These are phyloP conservation scores for Collichthys lucidus DNA, from an alignment of 2,113 vertebrate genomes.

Conservation along the genomic window DNA sequence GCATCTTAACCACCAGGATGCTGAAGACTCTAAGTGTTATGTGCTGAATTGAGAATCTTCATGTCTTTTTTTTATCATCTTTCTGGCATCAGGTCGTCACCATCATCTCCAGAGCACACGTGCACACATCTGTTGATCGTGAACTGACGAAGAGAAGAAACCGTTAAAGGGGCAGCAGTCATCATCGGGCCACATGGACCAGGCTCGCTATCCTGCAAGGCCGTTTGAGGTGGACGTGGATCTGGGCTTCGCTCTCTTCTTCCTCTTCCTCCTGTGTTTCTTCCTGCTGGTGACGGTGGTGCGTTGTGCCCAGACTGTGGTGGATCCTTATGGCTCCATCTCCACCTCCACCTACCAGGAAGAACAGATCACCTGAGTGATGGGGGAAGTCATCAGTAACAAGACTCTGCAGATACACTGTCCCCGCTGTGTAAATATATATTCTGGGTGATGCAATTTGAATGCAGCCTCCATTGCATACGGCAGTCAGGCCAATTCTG, in stretches of 20 bases:
- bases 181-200: constrained; percentile 73
- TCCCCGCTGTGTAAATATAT: not conserved
- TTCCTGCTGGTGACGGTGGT: constrained; percentile 85
- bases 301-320: constrained; percentile 85
- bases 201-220: not conserved
- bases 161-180: not conserved
- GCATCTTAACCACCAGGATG: not conserved
- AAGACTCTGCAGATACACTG: not conserved
- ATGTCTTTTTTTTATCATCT: not conserved
- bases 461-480: not conserved
- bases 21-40: not conserved
- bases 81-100: constrained; percentile 1
- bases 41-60: not conserved
- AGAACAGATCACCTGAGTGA: constrained; percentile 83
- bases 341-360: constrained; percentile 87
- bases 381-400: not conserved
- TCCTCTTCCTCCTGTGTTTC: constrained; percentile 83
- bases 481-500: not conserved
- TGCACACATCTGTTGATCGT: not conserved
- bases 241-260: constrained; percentile 86
- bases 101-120: not conserved
- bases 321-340: constrained; percentile 86
- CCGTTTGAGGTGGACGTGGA: constrained; percentile 84
- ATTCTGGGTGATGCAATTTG: not conserved
- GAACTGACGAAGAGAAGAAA: constrained; percentile 12